Conservation (phyloP, 2,113 vertebrate species). For the Meleagris gallopavo region DNA sequence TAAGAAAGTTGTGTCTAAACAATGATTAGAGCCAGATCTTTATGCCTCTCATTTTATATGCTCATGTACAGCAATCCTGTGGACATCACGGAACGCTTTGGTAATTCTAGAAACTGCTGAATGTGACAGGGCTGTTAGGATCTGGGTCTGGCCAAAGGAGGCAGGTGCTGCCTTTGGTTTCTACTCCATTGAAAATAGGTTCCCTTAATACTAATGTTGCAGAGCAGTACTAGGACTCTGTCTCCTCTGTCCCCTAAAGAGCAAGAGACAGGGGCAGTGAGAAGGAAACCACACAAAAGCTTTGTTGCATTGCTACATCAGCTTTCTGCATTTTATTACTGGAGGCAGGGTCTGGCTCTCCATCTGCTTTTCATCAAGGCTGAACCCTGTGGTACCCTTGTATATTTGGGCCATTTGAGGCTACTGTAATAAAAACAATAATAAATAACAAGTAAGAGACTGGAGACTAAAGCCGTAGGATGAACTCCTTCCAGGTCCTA, state of each 20-base stretch:
- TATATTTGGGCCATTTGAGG: conserved; percentile 27
- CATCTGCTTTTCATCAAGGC: conserved; percentile 62
- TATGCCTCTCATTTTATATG: neutral
- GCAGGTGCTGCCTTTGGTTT: neutral
- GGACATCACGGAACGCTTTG: neutral
- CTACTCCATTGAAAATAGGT: neutral
- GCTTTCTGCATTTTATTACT: conserved; percentile 59
- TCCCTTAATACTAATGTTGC: neutral
- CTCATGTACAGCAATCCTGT: accelerated
- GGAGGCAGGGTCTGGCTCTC: conserved; percentile 57
- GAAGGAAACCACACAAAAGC: conserved; percentile 68
- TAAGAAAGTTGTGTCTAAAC: neutral
- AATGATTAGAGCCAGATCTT: neutral
- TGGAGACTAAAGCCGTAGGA: neutral
- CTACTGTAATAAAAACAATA: conserved; percentile 52
- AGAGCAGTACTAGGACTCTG: neutral
- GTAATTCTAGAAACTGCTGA: neutral
- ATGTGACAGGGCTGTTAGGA: neutral
- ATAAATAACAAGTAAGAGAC: conserved; percentile 49
- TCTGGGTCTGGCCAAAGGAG: neutral
- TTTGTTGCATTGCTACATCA: conserved; percentile 55
- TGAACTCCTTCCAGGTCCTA: neutral
- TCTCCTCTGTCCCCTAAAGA: conserved; percentile 41
- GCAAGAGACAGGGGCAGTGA: conserved; percentile 13
- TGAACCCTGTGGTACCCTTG: conserved; percentile 55